Evolutionary conservation across 2,888 invertebrate species (phyloP).

Genomic region (Chirona hameri): DNA sequence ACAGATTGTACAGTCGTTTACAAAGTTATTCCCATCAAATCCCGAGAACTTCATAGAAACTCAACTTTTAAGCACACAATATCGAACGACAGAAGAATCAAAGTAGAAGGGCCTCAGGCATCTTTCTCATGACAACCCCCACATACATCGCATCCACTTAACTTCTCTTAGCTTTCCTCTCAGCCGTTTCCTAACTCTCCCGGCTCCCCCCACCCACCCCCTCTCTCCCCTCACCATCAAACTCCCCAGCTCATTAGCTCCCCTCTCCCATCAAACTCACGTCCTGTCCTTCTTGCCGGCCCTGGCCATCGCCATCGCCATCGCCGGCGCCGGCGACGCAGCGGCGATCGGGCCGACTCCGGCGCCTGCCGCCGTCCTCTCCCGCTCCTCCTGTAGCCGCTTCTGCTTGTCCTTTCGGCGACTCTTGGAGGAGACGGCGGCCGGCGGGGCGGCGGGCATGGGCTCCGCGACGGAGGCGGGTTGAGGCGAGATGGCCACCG

Average conservation of each 20-base stretch:
- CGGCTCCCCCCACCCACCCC: no score
- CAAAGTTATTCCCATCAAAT: no score
- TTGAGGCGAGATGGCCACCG: background rate
- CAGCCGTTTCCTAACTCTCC: no score
- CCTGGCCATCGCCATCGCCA: slow-evolving; percentile 11
- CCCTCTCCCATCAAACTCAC: slow-evolving; percentile 28
- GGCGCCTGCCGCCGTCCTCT: slow-evolving; percentile 32
- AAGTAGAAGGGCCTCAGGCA: no score
- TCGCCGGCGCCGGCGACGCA: slow-evolving; percentile 25
- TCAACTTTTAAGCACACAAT: no score
- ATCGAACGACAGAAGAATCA: no score
- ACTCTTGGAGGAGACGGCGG: slow-evolving; percentile 6
- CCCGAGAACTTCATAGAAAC: no score
- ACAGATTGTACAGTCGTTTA: no score
- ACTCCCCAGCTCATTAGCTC: background rate
- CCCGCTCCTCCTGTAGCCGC: slow-evolving; percentile 28
- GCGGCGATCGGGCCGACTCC: slow-evolving; percentile 35
- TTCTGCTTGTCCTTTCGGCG: slow-evolving; percentile 25
- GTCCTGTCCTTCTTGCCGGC: slow-evolving; percentile 32
- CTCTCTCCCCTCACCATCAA: background rate
- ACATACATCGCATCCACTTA: no score
- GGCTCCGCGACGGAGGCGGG: background rate
- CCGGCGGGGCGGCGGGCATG: no score
- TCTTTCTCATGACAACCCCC: no score
- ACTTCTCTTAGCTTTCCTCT: no score